Conservation (phyloP, 2,888 invertebrate genomes). For the Abrostola tripartita region DNA sequence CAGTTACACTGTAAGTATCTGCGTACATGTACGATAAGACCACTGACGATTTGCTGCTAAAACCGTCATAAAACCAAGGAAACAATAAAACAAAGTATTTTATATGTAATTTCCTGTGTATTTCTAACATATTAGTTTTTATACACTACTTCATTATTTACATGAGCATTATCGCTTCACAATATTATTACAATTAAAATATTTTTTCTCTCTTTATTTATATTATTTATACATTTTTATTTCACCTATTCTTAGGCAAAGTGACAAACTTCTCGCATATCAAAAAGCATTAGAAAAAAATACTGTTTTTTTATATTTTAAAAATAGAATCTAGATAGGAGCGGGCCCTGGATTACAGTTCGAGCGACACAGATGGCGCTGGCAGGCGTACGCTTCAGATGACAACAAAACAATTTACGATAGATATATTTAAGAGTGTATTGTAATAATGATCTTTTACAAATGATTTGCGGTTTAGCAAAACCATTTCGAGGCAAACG, state of each 20-base stretch:
- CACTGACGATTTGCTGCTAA: background rate
- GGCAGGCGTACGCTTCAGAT: constrained; percentile 38
- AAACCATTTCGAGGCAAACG: constrained; percentile 31
- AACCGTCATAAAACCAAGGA: constrained; percentile 36
- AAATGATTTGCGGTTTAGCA: constrained; percentile 1
- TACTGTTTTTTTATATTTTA: constrained; percentile 59
- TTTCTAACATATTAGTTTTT: constrained; percentile 86
- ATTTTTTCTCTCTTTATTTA: constrained; percentile 84
- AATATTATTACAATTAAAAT: constrained; percentile 86
- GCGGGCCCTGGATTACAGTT: constrained; percentile 58
- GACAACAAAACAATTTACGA: constrained; percentile 32
- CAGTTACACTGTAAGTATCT: too few species aligned
- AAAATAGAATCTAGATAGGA: constrained; percentile 59
- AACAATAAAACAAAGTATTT: constrained; percentile 59
- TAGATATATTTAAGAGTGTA: constrained; percentile 28
- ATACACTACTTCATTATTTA: constrained; percentile 87
- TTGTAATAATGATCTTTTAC: constrained; percentile 18
- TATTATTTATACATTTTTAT: constrained; percentile 83
- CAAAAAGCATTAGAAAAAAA: constrained; percentile 63
- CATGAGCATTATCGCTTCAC: constrained; percentile 87
- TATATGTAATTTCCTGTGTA: constrained; percentile 78
- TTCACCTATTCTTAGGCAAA: constrained; percentile 81
- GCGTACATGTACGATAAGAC: too few species aligned
- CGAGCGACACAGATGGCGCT: constrained; percentile 52
- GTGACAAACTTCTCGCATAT: constrained; percentile 76